Evolutionary conservation across 2,113 vertebrate species (phyloP), one percentile per base, ranked within the genome.

Genomic region (Orcinus orca): DNA sequence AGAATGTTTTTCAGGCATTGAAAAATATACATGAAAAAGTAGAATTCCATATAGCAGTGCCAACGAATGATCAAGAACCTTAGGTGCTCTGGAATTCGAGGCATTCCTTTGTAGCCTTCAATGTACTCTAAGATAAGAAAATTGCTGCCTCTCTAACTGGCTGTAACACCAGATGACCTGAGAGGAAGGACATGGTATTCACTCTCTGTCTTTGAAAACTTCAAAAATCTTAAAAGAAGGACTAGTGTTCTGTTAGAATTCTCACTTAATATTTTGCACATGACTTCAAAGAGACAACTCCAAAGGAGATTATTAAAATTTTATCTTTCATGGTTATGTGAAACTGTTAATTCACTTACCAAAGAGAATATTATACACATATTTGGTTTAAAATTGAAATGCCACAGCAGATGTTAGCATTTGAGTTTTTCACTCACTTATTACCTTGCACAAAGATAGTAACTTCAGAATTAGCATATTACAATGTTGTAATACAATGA

Each of bases 331-430:
- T 79, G 73, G 60, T 93, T 96, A 89, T 95, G 63, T 95, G 95
- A 95, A 97, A 97, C 97, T 97, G 89, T 87, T 97, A 97, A 95
- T 96, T 96, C 76, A 94, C 65, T 95, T 96, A 92, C 83, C 21
- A 70, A 95, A 95, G 73, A 96, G 89, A 96, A 93, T 96, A 93
- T 95, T 96, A 87, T 62, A 77, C 41, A 93, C 36, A 92, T 80
- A 89, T 87, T 94, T 92, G 44, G 80, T 90, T 96, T 97, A 97
- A 96, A 95, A 94, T 88, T 70, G 25, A 96, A 97, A 97, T 92
- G 58, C 47, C 60, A 95, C 18, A 93, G 58, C 60, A 92, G 87
- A 95, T 88, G 60, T 92, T 92, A 94, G 85, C 89, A 92, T 97
- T 90, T 93, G 67, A 82, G 44, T 29, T 94, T 90, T 97, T 93